Evolutionary conservation across 1,140 invertebrate genomes (phyloP).

Genomic region (Tribolium madens): DNA sequence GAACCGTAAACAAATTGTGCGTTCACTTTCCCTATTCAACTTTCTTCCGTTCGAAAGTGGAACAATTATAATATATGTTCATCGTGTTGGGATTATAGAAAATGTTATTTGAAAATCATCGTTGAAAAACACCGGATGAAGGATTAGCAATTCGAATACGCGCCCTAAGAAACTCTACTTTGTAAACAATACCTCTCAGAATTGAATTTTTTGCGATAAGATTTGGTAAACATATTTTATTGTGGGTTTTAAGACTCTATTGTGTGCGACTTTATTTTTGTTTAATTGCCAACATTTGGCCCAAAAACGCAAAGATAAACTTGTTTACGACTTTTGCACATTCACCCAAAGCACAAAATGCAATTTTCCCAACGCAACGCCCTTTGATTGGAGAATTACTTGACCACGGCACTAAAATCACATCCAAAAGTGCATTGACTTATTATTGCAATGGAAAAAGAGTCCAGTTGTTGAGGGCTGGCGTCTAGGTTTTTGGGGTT

Average conservation of each 20-base stretch:
- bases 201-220: not conserved
- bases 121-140: conserved; percentile 15
- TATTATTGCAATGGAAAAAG: too few relatives aligned
- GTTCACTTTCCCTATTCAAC: conserved; percentile 46
- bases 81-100: conserved; percentile 27
- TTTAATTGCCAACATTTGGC: not conserved
- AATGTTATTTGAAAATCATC: conserved; percentile 8
- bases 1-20: conserved; percentile 42
- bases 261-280: not conserved
- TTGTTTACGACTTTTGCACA: too few relatives aligned
- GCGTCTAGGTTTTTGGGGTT: not conserved
- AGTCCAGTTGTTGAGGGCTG: too few relatives aligned
- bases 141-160: conserved; percentile 30
- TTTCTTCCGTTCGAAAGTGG: conserved; percentile 46
- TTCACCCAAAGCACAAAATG: too few relatives aligned
- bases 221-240: conserved; percentile 22
- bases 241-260: not conserved
- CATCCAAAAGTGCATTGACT: not conserved
- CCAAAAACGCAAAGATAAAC: not conserved
- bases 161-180: conserved; percentile 3
- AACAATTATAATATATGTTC: conserved; percentile 45
- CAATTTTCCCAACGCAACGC: too few relatives aligned
- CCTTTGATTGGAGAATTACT: too few relatives aligned
- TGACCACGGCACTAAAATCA: too few relatives aligned
- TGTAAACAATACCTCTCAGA: conserved; percentile 17